Base-by-base conservation (phyloP, 2,888 invertebrate genomes). In the Heteromyza rotundicornis region DNA sequence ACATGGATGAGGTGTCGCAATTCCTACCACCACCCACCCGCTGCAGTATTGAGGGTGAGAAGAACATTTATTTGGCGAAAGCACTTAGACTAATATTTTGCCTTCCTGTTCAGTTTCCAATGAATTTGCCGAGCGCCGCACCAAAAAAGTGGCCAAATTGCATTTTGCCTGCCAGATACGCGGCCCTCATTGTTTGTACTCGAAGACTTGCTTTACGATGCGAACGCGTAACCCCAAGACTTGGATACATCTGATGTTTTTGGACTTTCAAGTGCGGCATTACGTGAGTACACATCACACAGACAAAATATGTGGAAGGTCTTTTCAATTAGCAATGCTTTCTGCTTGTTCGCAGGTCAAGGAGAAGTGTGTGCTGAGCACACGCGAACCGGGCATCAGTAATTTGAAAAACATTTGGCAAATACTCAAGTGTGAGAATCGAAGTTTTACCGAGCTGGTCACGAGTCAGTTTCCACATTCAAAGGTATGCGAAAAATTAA, bases 201-300 rank as follows among this genome's bases (percentile, higher is more conserved):
- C 90, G 62, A 89, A 90, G 77, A 89, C 91, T 10, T 88, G 89
- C 71, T 92, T 92, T 84, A 89, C 89, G 12, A 89, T 92, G 89
- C 86, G 90, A 69, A 92, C 92, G 27, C 88, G 93, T 67, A 89
- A 91, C 79, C 92, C 96, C 0, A 87, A 94, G 70, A 90, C 92
- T 49, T 96, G 96, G 97, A 92, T 97, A 68, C 96, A 97, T 85
- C 87, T 97, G 55, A 96, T 97, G 95, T 96, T 97, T 84, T 88
- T 97, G 57, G 94, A 95, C 66, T 88, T 96, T 66, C 95, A 95
- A 86, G 88, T 87, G 75, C 73, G 80, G 8, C 80, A 80, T 67
- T 80, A 80, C 69, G 83, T 83, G 67, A 79, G 80, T 75, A 47
- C 5, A 32, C 12, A 5, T 32, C 7, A 5, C 12, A 8, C 5